Evolutionary conservation across 2,797 vertebrate species (phyloP).

Genomic region (Falco biarmicus): DNA sequence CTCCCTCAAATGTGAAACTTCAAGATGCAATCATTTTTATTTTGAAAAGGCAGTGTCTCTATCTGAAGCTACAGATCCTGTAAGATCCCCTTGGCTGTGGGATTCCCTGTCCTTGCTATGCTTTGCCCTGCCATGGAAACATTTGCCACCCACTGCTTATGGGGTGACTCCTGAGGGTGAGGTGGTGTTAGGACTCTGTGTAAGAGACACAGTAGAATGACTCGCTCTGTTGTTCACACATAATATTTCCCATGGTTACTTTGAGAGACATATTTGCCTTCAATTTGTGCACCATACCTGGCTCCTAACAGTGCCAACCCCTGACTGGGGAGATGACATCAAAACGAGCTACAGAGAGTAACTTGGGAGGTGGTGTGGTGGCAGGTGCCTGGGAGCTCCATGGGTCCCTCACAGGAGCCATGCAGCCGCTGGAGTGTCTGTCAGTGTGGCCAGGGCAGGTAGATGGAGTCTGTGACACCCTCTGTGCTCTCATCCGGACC

Average conservation of each 20-base stretch:
- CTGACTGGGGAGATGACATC: not conserved
- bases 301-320: not conserved
- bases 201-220: not conserved
- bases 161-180: not conserved
- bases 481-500: not conserved
- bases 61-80: not conserved
- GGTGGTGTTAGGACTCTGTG: not conserved
- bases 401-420: too few relatives aligned
- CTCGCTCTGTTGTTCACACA: not conserved
- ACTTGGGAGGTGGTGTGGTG: fast-evolving
- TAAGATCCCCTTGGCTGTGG: not conserved
- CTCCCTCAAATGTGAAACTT: not conserved
- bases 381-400: not conserved
- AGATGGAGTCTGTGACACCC: not conserved
- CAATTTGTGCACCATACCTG: not conserved
- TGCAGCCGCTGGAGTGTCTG: fast-evolving
- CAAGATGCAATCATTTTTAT: too few relatives aligned
- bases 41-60: not conserved
- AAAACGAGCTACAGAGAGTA: too few relatives aligned
- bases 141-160: not conserved
- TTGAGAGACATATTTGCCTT: not conserved
- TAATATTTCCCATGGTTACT: not conserved
- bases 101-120: not conserved
- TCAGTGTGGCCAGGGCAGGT: not conserved
- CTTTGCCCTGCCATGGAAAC: not conserved